Percentiles rank a stretch among this genome's conserved stretches.
These are phyloP conservation scores for Zeugodacus cucurbitae DNA, from an alignment of 1,140 invertebrate species.

Conservation along the genomic window DNA sequence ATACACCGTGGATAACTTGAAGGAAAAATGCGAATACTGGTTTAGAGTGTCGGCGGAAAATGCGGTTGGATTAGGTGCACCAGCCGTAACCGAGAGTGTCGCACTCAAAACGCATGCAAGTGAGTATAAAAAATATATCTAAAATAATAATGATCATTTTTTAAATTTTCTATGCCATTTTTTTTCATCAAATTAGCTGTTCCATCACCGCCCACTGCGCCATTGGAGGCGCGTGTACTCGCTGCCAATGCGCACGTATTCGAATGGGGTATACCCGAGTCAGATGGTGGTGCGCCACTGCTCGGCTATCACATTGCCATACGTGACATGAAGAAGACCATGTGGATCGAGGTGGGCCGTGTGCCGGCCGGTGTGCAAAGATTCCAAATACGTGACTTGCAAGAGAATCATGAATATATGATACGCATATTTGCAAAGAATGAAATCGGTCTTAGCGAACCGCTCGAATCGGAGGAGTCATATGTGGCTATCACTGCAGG, in stretches of 20 bases:
- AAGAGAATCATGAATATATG: conserved; percentile 89
- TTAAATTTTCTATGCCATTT: too few species aligned
- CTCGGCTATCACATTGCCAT: conserved; percentile 93
- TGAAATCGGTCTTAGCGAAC: conserved; percentile 94
- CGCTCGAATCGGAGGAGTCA: conserved; percentile 91
- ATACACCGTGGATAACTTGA: conserved; percentile 87
- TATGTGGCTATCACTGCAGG: conserved; percentile 87
- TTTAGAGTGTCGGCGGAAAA: conserved; percentile 96
- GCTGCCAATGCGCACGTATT: conserved; percentile 86
- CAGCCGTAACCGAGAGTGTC: conserved; percentile 82
- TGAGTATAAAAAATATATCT: conserved; percentile 78
- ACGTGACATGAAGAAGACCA: conserved; percentile 89
- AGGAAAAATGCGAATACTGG: conserved; percentile 87
- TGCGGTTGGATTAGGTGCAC: conserved; percentile 83
- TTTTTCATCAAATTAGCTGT: conserved; percentile 71
- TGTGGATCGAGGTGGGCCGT: conserved; percentile 96
- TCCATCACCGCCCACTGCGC: conserved; percentile 89
- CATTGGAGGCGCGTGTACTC: conserved; percentile 84
- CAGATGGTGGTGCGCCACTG: conserved; percentile 91
- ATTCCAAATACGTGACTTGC: conserved; percentile 86
- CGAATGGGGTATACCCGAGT: conserved; percentile 94
- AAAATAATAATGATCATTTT: too few species aligned
- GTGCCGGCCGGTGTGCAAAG: conserved; percentile 84
- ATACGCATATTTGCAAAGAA: conserved; percentile 93
- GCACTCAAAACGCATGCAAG: conserved; percentile 94